Conservation (phyloP, 2,797 vertebrate genomes). For the Sebastiscus albofasciatus region DNA sequence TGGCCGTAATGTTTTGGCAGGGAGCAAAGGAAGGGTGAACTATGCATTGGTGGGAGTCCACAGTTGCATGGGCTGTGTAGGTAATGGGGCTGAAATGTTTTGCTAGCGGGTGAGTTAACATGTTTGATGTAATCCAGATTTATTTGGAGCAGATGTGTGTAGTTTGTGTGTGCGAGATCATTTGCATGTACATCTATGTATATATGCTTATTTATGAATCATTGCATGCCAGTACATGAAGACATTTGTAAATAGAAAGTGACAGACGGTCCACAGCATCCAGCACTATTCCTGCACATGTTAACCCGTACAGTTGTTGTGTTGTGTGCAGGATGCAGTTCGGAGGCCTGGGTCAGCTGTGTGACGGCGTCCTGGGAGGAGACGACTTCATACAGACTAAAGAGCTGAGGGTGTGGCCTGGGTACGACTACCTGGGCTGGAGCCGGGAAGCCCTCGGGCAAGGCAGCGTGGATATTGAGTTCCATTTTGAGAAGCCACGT, state of each 20-base stretch:
- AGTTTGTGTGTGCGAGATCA: neutral
- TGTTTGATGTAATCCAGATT: slow-evolving; percentile 77
- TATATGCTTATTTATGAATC: slow-evolving; percentile 1
- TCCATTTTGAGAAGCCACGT: slow-evolving; percentile 88
- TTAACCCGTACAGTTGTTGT: neutral
- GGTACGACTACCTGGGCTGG: slow-evolving; percentile 96
- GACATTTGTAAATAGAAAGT: slow-evolving; percentile 2
- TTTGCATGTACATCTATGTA: slow-evolving; percentile 5
- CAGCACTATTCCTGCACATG: slow-evolving; percentile 5
- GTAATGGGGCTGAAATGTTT: slow-evolving; percentile 83
- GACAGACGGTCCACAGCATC: neutral
- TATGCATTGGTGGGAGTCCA: slow-evolving; percentile 22
- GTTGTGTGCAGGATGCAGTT: slow-evolving; percentile 86
- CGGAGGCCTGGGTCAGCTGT: slow-evolving; percentile 92
- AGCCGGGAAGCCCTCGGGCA: slow-evolving; percentile 83
- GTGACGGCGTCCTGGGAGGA: slow-evolving; percentile 90
- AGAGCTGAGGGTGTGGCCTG: slow-evolving; percentile 93
- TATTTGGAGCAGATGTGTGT: slow-evolving; percentile 56
- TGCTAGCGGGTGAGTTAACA: slow-evolving; percentile 74
- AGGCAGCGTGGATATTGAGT: slow-evolving; percentile 90
- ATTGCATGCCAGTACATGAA: slow-evolving; percentile 3
- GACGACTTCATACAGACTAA: slow-evolving; percentile 90
- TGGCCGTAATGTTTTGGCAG: slow-evolving; percentile 65
- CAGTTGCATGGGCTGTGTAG: slow-evolving; percentile 63
- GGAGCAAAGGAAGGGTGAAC: slow-evolving; percentile 34